phyloP scores from a whole-genome alignment of 2,113 vertebrate genomes.

The Hiodon tergisus region DNA sequence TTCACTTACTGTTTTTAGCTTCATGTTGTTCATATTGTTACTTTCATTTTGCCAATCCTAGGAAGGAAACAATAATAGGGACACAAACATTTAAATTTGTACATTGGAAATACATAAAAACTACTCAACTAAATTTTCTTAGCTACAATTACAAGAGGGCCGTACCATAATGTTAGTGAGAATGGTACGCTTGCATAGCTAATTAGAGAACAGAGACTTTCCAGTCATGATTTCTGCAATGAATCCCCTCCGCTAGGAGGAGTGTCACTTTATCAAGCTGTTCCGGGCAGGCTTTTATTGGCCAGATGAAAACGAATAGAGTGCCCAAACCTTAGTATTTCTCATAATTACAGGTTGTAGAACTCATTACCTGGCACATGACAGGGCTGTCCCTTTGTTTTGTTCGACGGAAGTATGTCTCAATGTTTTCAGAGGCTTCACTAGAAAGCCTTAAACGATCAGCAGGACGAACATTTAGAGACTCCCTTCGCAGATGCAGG shows the following conservation, averaged over 20 bases:
- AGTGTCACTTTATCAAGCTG: no score
- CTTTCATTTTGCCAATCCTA: constrained; percentile 30
- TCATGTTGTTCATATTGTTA: constrained; percentile 23
- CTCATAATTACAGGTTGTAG: constrained; percentile 16
- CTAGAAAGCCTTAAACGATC: background rate
- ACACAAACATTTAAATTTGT: no score
- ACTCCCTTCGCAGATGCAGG: constrained; percentile 19
- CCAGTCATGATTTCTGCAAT: no score
- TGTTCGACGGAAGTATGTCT: constrained; percentile 10
- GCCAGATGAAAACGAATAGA: background rate
- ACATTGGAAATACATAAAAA: no score
- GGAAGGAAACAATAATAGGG: background rate
- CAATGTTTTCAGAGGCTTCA: constrained; percentile 15
- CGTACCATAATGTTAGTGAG: no score
- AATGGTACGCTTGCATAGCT: no score
- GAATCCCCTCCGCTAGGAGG: no score
- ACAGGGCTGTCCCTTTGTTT: background rate
- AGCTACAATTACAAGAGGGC: no score
- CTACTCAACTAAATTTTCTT: no score
- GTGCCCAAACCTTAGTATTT: background rate
- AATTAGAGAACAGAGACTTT: no score
- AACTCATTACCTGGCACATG: background rate
- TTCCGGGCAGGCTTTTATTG: background rate
- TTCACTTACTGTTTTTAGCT: constrained; percentile 39
- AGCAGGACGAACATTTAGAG: constrained; percentile 12